Conservation (phyloP, 2,888 invertebrate species). For the Diloba caeruleocephala region DNA sequence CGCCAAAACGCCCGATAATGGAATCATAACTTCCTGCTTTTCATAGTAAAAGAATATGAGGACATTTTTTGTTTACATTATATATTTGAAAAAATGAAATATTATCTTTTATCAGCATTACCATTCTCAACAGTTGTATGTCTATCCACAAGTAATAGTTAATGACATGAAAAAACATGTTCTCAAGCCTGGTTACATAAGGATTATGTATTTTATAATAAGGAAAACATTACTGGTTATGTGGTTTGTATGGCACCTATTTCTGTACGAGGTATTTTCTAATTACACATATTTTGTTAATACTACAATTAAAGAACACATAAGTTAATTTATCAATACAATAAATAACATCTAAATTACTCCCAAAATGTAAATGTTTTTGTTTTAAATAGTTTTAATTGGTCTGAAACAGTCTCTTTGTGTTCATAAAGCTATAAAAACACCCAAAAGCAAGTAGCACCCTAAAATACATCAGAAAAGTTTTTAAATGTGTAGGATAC, state of each 20-base stretch:
- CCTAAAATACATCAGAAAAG: constrained; percentile 11
- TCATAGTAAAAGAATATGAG: too few species aligned
- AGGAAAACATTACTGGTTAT: constrained; percentile 30
- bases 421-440: constrained; percentile 28
- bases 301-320: constrained; percentile 37
- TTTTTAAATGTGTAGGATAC: constrained; percentile 10
- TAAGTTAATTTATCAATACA: constrained; percentile 29
- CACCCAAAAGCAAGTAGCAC: constrained; percentile 36
- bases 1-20: too few species aligned
- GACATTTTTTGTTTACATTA: too few species aligned
- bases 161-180: constrained; percentile 2
- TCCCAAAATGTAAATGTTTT: constrained; percentile 34
- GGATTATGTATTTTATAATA: constrained; percentile 1
- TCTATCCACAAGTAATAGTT: constrained; percentile 5
- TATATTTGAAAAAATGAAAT: too few species aligned
- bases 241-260: constrained; percentile 51
- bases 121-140: constrained; percentile 1
- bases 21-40: too few species aligned
- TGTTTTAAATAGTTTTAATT: constrained; percentile 35
- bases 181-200: constrained; percentile 4
- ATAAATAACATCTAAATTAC: constrained; percentile 37
- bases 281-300: constrained; percentile 8
- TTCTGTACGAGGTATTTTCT: constrained; percentile 40
- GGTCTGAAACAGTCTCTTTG: constrained; percentile 59
- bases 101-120: constrained; percentile 14